Evolutionary conservation across 1,140 invertebrate species (phyloP), one percentile per base, ranked within the genome.

Genomic region (Caenorhabditis remanei): DNA sequence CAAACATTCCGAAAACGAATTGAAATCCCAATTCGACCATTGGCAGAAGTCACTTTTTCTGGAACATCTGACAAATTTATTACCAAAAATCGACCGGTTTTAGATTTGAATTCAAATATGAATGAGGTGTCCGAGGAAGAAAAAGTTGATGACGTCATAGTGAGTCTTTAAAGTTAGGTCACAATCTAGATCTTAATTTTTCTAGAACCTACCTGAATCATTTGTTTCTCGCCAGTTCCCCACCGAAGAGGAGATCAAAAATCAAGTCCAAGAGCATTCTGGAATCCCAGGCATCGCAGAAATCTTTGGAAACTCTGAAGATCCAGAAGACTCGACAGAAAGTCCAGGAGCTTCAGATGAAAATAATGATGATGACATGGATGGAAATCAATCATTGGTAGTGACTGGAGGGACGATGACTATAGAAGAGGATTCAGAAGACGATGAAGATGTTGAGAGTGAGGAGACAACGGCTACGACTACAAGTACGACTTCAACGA

Each of bases 1-100:
- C 71, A 79, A 53, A 79, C 71, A 14, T 79, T 79, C 40, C 71
- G 71, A 50, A 79, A 79, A 79, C 19, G 71, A 24, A 79, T 79
- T 11, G 71, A 79, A 79, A 79, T 79, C 40, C 71, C 71, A 4
- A 50, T 79, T 50, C 43, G 71, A 79, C 71, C 71, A 21, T n/a
- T 79, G 43, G 71, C 71, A n/a, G 71, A 79, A n/a, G 71, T 79
- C 5, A 79, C 71, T 53, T 79, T 79, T 24, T 53, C 71, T n/a
- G 71, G 71, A 50, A 50, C 71, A 50, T 79, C 71, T 6, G 71
- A 79, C 46, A 79, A 79, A 40, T 50, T 79, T 32, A 50, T 79
- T n/a, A 79, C 71, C 11, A 50, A 79, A 24, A 79, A 79, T 79
- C 71, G 71, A 14, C 71, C 43, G 5, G 24, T 50, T 43, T 4